Percentiles rank a stretch among this genome's conserved stretches.
phyloP scores from a whole-genome alignment of 92 coral and sea anemone species.

The Phymanthus crucifer region DNA sequence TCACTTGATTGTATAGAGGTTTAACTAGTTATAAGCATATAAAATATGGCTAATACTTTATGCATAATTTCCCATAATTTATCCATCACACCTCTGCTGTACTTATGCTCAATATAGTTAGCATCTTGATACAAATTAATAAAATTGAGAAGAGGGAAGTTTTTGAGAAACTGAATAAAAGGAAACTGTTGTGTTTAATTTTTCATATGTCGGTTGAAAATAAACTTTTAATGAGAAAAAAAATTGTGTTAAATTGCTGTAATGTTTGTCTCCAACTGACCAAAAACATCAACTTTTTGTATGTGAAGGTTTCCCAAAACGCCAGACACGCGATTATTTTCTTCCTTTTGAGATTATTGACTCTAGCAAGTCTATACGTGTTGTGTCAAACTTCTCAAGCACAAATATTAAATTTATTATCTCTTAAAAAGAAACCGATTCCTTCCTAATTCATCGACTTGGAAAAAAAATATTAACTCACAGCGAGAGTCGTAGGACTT shows the following conservation, averaged over 20 bases:
- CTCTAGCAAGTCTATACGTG: not conserved
- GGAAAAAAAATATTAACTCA: too few relatives aligned
- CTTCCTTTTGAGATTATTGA: not conserved
- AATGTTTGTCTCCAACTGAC: not conserved
- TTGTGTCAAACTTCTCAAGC: not conserved
- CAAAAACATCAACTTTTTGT: not conserved
- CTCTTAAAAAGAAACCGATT: not conserved
- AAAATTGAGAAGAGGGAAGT: not conserved
- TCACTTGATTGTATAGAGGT: too few relatives aligned
- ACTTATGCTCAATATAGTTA: not conserved
- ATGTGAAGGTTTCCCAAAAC: not conserved
- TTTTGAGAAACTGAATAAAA: not conserved
- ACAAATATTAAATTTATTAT: not conserved
- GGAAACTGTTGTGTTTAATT: not conserved
- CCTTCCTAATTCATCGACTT: too few relatives aligned
- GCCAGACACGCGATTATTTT: not conserved
- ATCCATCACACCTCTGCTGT: not conserved
- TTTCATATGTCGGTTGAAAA: not conserved
- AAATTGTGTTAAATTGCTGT: too few relatives aligned
- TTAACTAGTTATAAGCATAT: not conserved
- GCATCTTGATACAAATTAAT: not conserved
- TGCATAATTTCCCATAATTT: not conserved
- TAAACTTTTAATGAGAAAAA: not conserved
- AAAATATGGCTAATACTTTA: not conserved
- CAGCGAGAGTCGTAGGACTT: not conserved